Conservation (phyloP, 2,113 vertebrate genomes). For the Merops nubicus region DNA sequence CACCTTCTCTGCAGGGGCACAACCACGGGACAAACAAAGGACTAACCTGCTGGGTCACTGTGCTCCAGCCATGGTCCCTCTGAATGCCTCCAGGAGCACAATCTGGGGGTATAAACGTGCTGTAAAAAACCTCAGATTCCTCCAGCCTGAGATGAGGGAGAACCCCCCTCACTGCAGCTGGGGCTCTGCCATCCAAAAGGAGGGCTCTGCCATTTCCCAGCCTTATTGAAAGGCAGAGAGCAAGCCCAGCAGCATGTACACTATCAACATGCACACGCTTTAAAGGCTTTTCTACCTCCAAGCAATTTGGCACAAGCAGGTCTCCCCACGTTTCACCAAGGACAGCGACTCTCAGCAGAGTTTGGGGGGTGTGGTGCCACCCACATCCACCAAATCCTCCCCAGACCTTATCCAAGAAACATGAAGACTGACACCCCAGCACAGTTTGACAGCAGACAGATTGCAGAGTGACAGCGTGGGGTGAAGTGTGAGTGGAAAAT, state of each 20-base stretch:
- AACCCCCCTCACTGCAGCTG: not conserved
- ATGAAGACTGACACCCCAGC: not conserved
- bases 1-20: not conserved
- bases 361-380: not conserved
- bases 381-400: not conserved
- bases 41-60: accelerated
- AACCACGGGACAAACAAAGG: not conserved
- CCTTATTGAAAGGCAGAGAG: not conserved
- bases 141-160: not conserved
- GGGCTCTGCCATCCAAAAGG: not conserved
- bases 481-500: constrained; percentile 33
- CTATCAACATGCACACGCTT: not conserved
- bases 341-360: not conserved
- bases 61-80: not conserved
- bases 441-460: constrained; percentile 38
- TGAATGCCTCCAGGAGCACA: not conserved
- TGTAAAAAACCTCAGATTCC: not conserved
- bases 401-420: not conserved
- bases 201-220: not conserved
- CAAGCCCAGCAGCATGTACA: not conserved
- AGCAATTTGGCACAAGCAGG: not conserved
- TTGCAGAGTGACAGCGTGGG: constrained; percentile 9
- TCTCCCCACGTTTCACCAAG: not conserved
- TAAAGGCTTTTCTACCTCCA: not conserved
- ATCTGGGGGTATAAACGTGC: not conserved